These are phyloP conservation scores for Dasyornis broadbenti DNA, from an alignment of 2,113 vertebrate genomes.

Conservation along the genomic window DNA sequence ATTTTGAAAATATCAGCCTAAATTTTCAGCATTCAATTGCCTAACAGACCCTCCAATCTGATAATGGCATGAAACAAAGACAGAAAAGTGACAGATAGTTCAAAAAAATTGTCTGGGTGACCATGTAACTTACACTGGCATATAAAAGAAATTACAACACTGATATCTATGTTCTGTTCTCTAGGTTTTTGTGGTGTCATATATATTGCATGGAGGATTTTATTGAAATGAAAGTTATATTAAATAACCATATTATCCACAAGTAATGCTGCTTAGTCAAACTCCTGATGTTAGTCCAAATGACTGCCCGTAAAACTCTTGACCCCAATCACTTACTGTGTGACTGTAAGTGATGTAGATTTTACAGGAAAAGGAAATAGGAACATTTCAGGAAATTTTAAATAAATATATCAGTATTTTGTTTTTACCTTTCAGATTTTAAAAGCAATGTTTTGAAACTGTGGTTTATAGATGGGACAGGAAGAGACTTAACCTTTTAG, in stretches of 20 bases:
- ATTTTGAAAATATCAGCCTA: neutral
- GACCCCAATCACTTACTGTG: neutral
- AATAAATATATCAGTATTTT: neutral
- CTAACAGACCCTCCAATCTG: neutral
- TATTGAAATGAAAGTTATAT: neutral
- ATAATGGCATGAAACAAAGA: neutral
- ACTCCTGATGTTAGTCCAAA: neutral
- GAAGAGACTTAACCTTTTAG: neutral
- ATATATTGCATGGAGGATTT: neutral
- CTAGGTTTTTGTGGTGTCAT: neutral
- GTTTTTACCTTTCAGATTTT: neutral
- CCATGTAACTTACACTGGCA: neutral
- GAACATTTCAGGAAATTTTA: neutral
- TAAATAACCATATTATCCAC: neutral
- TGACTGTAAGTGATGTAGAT: neutral
- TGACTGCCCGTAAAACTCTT: neutral
- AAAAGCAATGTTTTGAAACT: neutral
- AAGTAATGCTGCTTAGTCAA: neutral
- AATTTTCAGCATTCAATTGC: neutral
- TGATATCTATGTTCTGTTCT: neutral
- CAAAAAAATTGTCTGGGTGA: neutral
- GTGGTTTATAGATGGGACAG: neutral
- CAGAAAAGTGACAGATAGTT: neutral
- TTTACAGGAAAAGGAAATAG: neutral
- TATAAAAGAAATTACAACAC: neutral